Base-by-base conservation (phyloP, 2,888 invertebrate species). In the Athalia cordata region DNA sequence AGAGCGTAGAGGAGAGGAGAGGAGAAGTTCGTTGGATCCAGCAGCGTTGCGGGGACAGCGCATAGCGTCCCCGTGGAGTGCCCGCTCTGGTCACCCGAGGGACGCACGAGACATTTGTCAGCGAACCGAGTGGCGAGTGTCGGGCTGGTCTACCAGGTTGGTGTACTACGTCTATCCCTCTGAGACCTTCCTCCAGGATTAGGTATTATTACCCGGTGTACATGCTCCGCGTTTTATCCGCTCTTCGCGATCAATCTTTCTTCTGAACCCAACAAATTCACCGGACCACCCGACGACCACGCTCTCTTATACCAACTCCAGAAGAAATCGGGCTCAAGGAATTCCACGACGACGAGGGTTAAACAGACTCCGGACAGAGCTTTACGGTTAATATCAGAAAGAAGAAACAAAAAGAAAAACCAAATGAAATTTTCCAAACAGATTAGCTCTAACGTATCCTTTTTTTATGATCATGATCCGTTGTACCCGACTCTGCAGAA, bases 21-120 rank as follows among this genome's bases (percentile, higher is more conserved):
- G 2, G 29, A 68, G 29, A 68, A 68, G 52, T 8, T 55, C 55
- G 55, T 55, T n/a, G 55, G 3, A 3, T 8, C n/a, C 55, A n/a
- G 68, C 43, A 55, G 55, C 68, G 50, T 45, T 59, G 29, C 62
- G 13, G 15, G 29, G 49, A 29, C 29, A 29, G 29, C 29, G 29
- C 29, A 29, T 29, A 29, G 29, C 62, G 49, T 50, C 62, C 75
- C 50, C 50, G 75, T 52, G 29, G 62, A 75, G 75, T 64, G 8
- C 13, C 29, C 29, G 62, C 5, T 8, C 29, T 29, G 62, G 15
- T 13, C 62, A 75, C 75, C 86, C 87, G 83, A 79, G 87, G 87
- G 87, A 87, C 84, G 87, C 84, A 61, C 85, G 84, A 86, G 89
- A 89, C 89, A 89, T 89, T 89, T 89, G 89, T 89, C 89, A 89